Percentiles rank a stretch among this genome's conserved stretches.
These are phyloP conservation scores for Blastomussa wellsi DNA, from an alignment of 92 coral and sea anemone species.

Conservation along the genomic window DNA sequence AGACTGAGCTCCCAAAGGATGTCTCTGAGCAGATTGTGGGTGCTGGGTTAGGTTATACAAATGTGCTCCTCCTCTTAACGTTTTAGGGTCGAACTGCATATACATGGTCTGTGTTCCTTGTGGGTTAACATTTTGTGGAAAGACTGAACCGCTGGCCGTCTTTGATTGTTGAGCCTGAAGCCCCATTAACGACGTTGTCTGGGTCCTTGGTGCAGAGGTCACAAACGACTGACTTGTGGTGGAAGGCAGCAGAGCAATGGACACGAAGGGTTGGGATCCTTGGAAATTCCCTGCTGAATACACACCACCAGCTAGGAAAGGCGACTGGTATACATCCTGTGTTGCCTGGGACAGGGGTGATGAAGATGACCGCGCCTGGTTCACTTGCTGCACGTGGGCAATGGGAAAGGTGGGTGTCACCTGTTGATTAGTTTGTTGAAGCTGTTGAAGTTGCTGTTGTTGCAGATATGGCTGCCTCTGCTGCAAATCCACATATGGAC, in stretches of 20 bases:
- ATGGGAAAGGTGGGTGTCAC: slow-evolving; percentile 42
- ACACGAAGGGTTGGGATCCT: slow-evolving; percentile 79
- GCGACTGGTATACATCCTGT: slow-evolving; percentile 75
- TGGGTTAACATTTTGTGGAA: slow-evolving; percentile 64
- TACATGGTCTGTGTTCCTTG: slow-evolving; percentile 75
- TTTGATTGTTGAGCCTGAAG: slow-evolving; percentile 78
- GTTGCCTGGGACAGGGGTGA: slow-evolving; percentile 90
- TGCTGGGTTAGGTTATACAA: slow-evolving; percentile 73
- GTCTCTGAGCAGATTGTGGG: slow-evolving; percentile 76
- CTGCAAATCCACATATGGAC: slow-evolving; percentile 59
- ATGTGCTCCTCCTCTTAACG: slow-evolving; percentile 65
- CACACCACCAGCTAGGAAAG: slow-evolving; percentile 64
- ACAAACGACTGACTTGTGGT: slow-evolving; percentile 83
- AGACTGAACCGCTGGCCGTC: slow-evolving; percentile 68
- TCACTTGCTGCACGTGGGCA: slow-evolving; percentile 45
- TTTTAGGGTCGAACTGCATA: slow-evolving; percentile 84
- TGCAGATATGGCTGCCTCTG: slow-evolving; percentile 79
- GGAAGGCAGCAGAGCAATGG: slow-evolving; percentile 77
- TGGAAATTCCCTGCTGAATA: slow-evolving; percentile 86
- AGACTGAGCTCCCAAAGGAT: slow-evolving; percentile 52
- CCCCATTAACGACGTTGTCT: slow-evolving; percentile 71
- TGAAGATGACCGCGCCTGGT: slow-evolving; percentile 82
- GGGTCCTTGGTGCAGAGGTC: slow-evolving; percentile 71
- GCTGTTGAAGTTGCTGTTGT: slow-evolving; percentile 76
- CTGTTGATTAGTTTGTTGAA: slow-evolving; percentile 67